A percentile compares a stretch with the other conserved stretches of the same genome.
These are phyloP conservation scores for Odontamblyopus lacepedii DNA, from an alignment of 2,797 vertebrate species.

Conservation along the genomic window DNA sequence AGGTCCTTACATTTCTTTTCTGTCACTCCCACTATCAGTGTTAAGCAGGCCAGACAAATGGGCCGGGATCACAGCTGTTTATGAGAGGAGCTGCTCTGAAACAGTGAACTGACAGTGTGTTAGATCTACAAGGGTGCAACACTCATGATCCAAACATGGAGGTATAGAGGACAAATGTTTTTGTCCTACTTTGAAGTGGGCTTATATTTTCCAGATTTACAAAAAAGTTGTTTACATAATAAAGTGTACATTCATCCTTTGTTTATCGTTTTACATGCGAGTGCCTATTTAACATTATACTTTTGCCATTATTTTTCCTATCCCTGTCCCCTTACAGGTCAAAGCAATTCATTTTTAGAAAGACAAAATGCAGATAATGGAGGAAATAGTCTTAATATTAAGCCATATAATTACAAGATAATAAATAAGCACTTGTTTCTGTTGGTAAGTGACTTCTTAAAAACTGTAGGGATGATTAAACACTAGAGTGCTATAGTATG, in stretches of 20 bases:
- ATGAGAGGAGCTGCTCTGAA: constrained; percentile 18
- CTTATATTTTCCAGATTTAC: constrained; percentile 21
- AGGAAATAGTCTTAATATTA: background rate
- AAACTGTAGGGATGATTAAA: background rate
- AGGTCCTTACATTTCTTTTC: constrained; percentile 29
- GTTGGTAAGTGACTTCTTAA: background rate
- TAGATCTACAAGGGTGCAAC: constrained; percentile 12
- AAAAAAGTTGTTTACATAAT: constrained; percentile 29
- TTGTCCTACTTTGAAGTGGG: constrained; percentile 32
- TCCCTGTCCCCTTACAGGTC: constrained; percentile 64
- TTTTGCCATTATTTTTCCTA: constrained; percentile 21
- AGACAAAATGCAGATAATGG: constrained; percentile 14
- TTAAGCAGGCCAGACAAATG: constrained; percentile 26
- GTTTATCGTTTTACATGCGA: constrained; percentile 32
- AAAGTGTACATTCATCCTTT: constrained; percentile 35
- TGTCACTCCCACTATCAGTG: constrained; percentile 58
- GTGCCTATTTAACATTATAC: constrained; percentile 51
- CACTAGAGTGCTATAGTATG: constrained; percentile 1
- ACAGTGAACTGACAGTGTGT: constrained; percentile 6
- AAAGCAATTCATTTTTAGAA: constrained; percentile 72
- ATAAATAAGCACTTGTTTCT: background rate
- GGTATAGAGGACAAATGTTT: constrained; percentile 26
- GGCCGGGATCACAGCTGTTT: constrained; percentile 30
- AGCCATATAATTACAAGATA: background rate
- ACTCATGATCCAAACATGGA: constrained; percentile 14